These are phyloP conservation scores for Drosophila punjabiensis DNA, from an alignment of 1,140 invertebrate genomes.

Conservation along the genomic window DNA sequence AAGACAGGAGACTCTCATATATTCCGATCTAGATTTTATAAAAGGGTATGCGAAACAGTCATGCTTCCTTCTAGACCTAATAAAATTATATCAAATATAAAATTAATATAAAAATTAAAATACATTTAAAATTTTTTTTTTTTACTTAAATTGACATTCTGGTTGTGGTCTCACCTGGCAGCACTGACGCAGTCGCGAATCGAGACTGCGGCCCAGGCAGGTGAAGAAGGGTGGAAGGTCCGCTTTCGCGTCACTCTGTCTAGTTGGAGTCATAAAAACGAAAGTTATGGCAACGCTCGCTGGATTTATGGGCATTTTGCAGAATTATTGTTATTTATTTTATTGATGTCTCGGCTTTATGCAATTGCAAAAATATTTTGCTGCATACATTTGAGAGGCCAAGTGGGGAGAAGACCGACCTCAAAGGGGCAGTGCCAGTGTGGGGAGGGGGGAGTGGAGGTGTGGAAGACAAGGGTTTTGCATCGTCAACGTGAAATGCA, in stretches of 20 bases:
- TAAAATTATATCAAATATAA: too few relatives aligned
- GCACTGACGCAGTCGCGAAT: constrained; percentile 10
- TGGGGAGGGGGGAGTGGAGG: neutral
- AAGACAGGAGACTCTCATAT: too few relatives aligned
- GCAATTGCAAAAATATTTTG: constrained; percentile 77
- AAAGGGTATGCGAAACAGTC: too few relatives aligned
- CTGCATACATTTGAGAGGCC: constrained; percentile 73
- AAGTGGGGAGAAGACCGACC: constrained; percentile 16
- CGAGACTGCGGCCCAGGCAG: constrained; percentile 46
- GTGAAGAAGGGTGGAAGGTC: constrained; percentile 30
- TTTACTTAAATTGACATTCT: neutral
- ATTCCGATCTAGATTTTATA: too few relatives aligned
- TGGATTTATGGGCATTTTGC: constrained; percentile 78
- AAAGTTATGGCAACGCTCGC: constrained; percentile 77
- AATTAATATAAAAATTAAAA: neutral
- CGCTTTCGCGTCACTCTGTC: constrained; percentile 63
- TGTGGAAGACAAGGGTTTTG: constrained; percentile 19
- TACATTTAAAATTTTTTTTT: too few relatives aligned
- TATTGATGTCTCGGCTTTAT: constrained; percentile 78
- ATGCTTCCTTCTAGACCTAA: too few relatives aligned
- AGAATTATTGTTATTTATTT: constrained; percentile 84
- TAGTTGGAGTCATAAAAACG: constrained; percentile 80
- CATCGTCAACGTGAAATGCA: constrained; percentile 60
- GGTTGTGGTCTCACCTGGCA: neutral
- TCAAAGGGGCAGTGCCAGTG: neutral